Conservation (phyloP, 2,888 invertebrate genomes). For the Pterostichus madidus region DNA sequence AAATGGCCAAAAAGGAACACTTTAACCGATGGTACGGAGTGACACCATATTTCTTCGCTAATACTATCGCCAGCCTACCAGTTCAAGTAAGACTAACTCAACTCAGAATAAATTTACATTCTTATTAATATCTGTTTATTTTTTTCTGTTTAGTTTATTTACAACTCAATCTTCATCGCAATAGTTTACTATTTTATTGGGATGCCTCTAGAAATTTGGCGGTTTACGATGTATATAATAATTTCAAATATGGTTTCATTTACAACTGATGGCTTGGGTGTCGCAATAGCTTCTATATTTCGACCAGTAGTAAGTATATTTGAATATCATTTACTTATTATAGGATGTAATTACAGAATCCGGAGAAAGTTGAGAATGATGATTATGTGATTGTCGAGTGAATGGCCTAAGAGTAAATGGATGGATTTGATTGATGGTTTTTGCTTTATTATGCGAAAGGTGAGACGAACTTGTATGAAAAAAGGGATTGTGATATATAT, state of each 20-base stretch:
- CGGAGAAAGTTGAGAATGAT: too few relatives aligned
- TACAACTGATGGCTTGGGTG: conserved; percentile 88
- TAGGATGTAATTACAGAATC: not conserved
- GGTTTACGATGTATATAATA: conserved; percentile 84
- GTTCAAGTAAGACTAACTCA: conserved; percentile 79
- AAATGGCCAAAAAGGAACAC: conserved; percentile 85
- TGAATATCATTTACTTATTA: not conserved
- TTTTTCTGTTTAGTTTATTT: conserved; percentile 23
- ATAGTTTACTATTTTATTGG: conserved; percentile 84
- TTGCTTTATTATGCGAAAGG: too few relatives aligned
- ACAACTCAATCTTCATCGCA: conserved; percentile 24
- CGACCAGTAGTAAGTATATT: conserved; percentile 81
- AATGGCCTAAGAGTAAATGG: too few relatives aligned
- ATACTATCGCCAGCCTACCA: conserved; percentile 83
- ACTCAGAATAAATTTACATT: conserved; percentile 72
- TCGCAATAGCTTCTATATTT: conserved; percentile 87
- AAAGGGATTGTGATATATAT: too few relatives aligned
- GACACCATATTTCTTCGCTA: conserved; percentile 85
- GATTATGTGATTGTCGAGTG: too few relatives aligned
- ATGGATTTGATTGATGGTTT: too few relatives aligned
- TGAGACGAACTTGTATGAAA: too few relatives aligned
- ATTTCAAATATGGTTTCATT: conserved; percentile 85
- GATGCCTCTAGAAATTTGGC: conserved; percentile 82
- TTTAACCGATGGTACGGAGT: conserved; percentile 89
- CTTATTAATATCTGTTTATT: conserved; percentile 1